A percentile compares a stretch with the other conserved stretches of the same genome.
Evolutionary conservation across 2,797 vertebrate genomes (phyloP).

Genomic region (Ptychobarbus kaznakovi): DNA sequence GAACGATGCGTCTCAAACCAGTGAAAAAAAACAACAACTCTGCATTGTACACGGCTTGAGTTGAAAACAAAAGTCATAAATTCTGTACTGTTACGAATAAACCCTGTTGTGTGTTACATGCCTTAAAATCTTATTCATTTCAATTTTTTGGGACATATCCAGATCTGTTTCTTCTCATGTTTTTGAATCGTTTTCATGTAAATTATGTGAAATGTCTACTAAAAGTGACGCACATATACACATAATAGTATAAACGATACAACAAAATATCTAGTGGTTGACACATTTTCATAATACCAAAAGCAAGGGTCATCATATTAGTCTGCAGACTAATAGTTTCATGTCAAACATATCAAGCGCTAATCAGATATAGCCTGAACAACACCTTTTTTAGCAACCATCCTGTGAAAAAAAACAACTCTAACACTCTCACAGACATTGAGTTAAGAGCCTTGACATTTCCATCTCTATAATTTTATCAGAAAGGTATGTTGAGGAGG

Average conservation of each 20-base stretch:
- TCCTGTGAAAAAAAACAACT: constrained; percentile 22
- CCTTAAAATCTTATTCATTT: not conserved
- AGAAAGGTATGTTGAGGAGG: constrained; percentile 41
- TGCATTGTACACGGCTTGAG: not conserved
- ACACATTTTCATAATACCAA: constrained; percentile 5
- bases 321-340: constrained; percentile 26
- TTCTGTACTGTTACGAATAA: not conserved
- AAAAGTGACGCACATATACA: not conserved
- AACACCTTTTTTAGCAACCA: constrained; percentile 17
- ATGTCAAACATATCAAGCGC: constrained; percentile 26
- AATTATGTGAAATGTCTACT: not conserved
- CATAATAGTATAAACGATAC: not conserved
- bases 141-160: not conserved
- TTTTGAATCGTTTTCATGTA: not conserved
- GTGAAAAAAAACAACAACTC: not conserved
- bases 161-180: not conserved
- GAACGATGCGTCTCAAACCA: not conserved
- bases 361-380: constrained; percentile 22
- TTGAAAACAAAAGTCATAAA: not conserved
- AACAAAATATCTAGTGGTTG: not conserved
- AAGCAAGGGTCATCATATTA: constrained; percentile 22
- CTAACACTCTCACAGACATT: constrained; percentile 41
- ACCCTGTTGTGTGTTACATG: not conserved
- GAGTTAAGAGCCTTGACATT: constrained; percentile 55
- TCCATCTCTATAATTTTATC: constrained; percentile 49